Evolutionary conservation across 2,113 vertebrate species (phyloP).

Genomic region (Ivindomyrus marchei): DNA sequence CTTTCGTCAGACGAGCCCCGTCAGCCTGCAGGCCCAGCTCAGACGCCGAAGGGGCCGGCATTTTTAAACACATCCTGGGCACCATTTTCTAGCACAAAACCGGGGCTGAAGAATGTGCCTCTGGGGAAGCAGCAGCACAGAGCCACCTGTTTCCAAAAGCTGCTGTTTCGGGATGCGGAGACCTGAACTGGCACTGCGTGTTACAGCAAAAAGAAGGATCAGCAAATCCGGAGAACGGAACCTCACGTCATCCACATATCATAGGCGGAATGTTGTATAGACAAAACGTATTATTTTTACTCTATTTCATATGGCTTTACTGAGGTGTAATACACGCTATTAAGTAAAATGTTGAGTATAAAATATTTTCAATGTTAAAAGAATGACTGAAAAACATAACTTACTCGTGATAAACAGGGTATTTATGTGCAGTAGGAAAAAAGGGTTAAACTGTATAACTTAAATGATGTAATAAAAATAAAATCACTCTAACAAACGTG

Average conservation of each 20-base stretch:
- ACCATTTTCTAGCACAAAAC: background rate
- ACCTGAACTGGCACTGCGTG: background rate
- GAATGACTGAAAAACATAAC: background rate
- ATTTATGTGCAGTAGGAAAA: background rate
- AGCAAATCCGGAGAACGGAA: background rate
- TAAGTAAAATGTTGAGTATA: background rate
- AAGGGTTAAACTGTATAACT: background rate
- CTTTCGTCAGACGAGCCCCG: background rate
- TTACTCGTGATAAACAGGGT: background rate
- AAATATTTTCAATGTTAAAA: background rate
- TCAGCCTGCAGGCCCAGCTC: background rate
- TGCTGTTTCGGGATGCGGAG: background rate
- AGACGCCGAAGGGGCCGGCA: background rate
- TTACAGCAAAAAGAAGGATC: background rate
- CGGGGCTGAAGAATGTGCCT: background rate
- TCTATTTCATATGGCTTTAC: background rate
- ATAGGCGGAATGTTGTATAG: background rate
- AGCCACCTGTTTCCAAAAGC: background rate
- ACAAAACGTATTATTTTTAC: background rate
- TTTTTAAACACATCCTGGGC: background rate
- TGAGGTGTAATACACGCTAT: background rate
- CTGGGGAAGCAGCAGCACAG: background rate
- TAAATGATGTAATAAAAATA: constrained; percentile 15
- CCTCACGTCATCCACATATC: background rate
- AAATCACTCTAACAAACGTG: constrained; percentile 21